A percentile compares a stretch with the other conserved stretches of the same genome.
phyloP scores from a whole-genome alignment of 2,113 vertebrate species.

The Indicator indicator region DNA sequence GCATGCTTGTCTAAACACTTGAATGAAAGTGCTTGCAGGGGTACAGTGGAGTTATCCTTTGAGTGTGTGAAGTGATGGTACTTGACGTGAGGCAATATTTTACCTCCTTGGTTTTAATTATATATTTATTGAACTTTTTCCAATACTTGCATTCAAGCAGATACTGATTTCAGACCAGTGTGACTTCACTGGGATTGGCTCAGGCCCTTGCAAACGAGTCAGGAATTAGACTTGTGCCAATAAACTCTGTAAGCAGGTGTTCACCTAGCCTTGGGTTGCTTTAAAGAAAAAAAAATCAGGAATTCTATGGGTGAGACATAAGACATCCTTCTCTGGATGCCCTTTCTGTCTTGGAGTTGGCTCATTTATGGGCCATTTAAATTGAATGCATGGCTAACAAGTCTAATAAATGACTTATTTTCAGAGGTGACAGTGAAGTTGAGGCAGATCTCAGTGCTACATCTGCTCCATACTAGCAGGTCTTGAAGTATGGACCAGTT shows the following conservation, averaged over 20 bases:
- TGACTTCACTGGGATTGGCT: not conserved
- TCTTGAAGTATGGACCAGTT: not conserved
- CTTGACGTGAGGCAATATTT: not conserved
- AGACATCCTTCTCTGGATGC: not conserved
- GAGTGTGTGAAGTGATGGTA: not conserved
- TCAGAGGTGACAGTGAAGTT: not conserved
- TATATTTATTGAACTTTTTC: not conserved
- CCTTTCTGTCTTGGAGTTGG: not conserved
- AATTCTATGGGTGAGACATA: not conserved
- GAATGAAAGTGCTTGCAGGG: not conserved
- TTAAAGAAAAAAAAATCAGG: not conserved
- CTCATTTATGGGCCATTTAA: not conserved
- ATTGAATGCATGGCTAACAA: not conserved
- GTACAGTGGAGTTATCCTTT: not conserved
- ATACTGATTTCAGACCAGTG: not conserved
- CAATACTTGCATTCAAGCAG: not conserved
- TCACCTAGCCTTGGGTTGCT: not conserved
- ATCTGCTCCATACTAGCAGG: not conserved
- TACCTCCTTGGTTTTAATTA: conserved; percentile 30
- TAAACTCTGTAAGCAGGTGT: not conserved
- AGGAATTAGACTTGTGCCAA: not conserved
- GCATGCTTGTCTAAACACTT: not conserved
- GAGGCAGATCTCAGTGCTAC: not conserved
- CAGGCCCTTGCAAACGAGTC: not conserved
- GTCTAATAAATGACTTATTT: not conserved